Evolutionary conservation across 2,888 invertebrate genomes (phyloP).

Genomic region (Ochlodes sylvanus): DNA sequence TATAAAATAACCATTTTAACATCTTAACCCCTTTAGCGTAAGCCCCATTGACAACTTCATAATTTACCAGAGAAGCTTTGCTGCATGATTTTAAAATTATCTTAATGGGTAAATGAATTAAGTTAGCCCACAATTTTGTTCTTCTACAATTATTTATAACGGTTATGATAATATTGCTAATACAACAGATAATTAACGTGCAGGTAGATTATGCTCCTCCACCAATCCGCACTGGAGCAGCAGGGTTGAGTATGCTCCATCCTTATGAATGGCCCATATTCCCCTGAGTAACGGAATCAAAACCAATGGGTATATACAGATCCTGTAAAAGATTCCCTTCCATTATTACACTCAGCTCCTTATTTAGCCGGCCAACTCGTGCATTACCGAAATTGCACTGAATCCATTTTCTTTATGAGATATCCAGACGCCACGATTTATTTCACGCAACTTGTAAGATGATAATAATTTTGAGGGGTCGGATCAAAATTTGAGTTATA

Average conservation of each 20-base stretch:
- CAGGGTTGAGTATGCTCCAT: too few species aligned
- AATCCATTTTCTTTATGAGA: slow-evolving; percentile 77
- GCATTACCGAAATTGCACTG: slow-evolving; percentile 79
- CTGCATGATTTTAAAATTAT: slow-evolving; percentile 10
- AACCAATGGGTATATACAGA: background rate
- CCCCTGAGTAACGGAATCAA: background rate
- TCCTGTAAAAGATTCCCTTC: slow-evolving; percentile 57
- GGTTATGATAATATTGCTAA: background rate
- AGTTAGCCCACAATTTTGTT: background rate
- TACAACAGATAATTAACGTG: background rate
- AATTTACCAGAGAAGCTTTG: background rate
- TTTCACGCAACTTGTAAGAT: slow-evolving; percentile 55
- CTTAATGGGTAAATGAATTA: slow-evolving; percentile 12
- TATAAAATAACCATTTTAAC: slow-evolving; percentile 66
- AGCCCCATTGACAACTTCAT: slow-evolving; percentile 9
- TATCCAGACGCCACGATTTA: slow-evolving; percentile 63
- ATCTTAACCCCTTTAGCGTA: slow-evolving; percentile 11
- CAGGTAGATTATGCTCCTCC: too few species aligned
- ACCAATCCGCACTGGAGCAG: too few species aligned
- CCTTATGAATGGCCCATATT: background rate
- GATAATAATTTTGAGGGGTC: slow-evolving; percentile 56
- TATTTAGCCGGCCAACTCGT: slow-evolving; percentile 70
- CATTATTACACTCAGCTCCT: slow-evolving; percentile 67
- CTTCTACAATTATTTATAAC: background rate
- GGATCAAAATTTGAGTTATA: slow-evolving; percentile 17